A percentile compares a stretch with the other conserved stretches of the same genome.
Conservation (phyloP, 1,140 invertebrate species). For the Pseudoatta argentina region DNA sequence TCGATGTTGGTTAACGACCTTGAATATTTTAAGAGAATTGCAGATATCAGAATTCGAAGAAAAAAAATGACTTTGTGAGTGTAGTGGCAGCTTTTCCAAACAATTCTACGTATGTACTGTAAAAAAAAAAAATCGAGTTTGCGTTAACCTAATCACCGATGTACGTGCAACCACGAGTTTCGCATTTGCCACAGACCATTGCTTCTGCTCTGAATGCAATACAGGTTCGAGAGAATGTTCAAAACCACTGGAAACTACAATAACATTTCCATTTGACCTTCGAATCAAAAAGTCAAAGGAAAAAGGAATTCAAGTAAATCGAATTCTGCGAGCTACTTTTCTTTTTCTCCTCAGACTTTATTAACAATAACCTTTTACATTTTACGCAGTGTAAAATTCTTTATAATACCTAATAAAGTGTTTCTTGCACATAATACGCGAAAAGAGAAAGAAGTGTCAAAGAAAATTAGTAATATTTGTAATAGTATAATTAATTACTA, state of each 20-base stretch:
- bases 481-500: not conserved
- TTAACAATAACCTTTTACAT: constrained; percentile 28
- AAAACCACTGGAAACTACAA: constrained; percentile 57
- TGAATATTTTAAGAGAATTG: constrained; percentile 14
- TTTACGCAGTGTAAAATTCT: not conserved
- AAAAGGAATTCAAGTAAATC: constrained; percentile 13
- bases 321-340: not conserved
- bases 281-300: not conserved
- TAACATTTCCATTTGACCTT: constrained; percentile 65
- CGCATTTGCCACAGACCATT: constrained; percentile 72
- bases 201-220: constrained; percentile 64
- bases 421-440: not conserved
- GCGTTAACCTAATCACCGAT: constrained; percentile 72
- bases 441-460: not conserved
- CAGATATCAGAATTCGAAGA: not conserved
- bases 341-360: not conserved
- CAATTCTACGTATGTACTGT: constrained; percentile 31
- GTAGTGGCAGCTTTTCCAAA: constrained; percentile 9
- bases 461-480: not conserved
- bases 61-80: constrained; percentile 13
- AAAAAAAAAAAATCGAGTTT: constrained; percentile 56
- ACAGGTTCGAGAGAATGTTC: constrained; percentile 48
- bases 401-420: not conserved
- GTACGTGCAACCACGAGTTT: constrained; percentile 67
- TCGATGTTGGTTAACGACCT: not conserved